Conservation (phyloP, 2,113 vertebrate genomes). For the Phylloscopus trochiloides region DNA sequence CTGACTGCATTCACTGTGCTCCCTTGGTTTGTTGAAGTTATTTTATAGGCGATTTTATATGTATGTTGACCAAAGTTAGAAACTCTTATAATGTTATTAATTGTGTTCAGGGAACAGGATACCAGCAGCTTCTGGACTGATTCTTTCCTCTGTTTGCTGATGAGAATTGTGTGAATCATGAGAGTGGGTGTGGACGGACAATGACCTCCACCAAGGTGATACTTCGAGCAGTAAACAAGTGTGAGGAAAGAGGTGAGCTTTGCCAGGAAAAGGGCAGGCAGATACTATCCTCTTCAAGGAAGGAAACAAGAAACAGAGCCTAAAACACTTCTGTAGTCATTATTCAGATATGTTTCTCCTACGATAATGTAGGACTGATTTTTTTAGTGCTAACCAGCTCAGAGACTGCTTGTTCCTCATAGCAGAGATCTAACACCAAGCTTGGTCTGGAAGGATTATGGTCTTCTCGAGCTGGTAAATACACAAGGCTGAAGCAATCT, state of each 20-base stretch:
- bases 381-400: neutral
- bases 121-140: neutral
- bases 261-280: neutral
- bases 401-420: neutral
- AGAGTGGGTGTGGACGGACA: neutral
- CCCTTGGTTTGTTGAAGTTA: neutral
- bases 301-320: neutral
- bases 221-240: neutral
- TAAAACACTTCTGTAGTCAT: neutral
- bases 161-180: slow-evolving; percentile 1
- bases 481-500: neutral
- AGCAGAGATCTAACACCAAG: neutral
- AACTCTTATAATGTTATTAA: neutral
- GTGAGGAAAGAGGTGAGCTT: neutral
- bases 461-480: neutral
- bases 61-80: neutral
- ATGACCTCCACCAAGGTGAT: neutral
- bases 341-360: neutral
- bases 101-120: neutral
- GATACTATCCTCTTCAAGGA: neutral
- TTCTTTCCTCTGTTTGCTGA: neutral
- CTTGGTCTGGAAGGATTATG: neutral
- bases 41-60: neutral
- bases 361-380: neutral
- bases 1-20: neutral